Conservation (phyloP, 1,140 invertebrate genomes). For the Bombus ignitus region DNA sequence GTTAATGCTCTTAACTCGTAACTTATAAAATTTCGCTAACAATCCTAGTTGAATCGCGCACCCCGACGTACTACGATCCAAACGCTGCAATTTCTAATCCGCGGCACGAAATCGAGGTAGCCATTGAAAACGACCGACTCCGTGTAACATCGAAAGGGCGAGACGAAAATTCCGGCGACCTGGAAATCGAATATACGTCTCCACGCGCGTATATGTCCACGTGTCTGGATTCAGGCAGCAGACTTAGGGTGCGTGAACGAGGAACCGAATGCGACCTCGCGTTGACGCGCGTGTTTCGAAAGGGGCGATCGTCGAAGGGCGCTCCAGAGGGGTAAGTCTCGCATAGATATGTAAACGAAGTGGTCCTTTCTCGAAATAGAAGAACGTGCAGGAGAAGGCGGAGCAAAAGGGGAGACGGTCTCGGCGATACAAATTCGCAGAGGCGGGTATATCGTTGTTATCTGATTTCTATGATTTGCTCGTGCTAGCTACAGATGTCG, state of each 20-base stretch:
- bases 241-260: not conserved
- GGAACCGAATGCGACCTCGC: not conserved
- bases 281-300: not conserved
- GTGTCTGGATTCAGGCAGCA: not conserved
- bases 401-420: slow-evolving; percentile 19
- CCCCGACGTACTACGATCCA: not conserved
- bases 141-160: not conserved
- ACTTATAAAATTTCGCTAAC: too few species aligned
- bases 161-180: not conserved
- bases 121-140: not conserved
- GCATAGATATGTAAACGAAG: slow-evolving; percentile 37
- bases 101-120: not conserved
- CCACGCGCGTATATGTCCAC: too few species aligned
- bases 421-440: slow-evolving; percentile 46
- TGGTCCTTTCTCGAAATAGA: not conserved
- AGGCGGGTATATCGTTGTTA: slow-evolving; percentile 40
- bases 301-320: not conserved
- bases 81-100: not conserved
- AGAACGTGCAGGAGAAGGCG: slow-evolving; percentile 4
- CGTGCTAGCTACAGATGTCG: slow-evolving; percentile 7
- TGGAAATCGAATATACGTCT: not conserved
- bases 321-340: not conserved
- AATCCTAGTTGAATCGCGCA: too few species aligned
- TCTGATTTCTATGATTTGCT: slow-evolving; percentile 60
- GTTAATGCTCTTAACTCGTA: too few species aligned